Evolutionary conservation across 2,888 invertebrate genomes (phyloP).

Genomic region (Lasius platythorax): DNA sequence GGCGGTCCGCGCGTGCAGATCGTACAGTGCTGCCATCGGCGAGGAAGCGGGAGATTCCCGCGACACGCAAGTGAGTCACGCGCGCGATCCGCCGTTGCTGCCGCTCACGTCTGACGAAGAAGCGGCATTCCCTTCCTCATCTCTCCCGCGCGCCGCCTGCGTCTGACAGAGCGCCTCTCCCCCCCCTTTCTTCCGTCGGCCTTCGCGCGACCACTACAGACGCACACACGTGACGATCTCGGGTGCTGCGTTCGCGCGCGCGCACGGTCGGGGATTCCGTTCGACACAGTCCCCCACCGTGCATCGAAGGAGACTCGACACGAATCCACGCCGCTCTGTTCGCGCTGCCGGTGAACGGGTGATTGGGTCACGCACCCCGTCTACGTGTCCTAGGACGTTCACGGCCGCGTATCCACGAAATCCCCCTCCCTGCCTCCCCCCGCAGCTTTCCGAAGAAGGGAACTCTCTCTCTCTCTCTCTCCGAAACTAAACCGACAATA

Average conservation of each 20-base stretch:
- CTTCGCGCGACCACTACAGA: slow-evolving; percentile 45
- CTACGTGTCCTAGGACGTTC: slow-evolving; percentile 83
- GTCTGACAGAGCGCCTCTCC: slow-evolving; percentile 74
- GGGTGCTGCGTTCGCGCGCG: slow-evolving; percentile 6
- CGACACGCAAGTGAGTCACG: slow-evolving; percentile 81
- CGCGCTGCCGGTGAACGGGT: slow-evolving; percentile 79
- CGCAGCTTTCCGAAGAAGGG: neutral
- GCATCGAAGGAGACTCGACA: slow-evolving; percentile 46
- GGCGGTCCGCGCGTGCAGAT: slow-evolving; percentile 3
- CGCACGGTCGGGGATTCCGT: slow-evolving; percentile 39
- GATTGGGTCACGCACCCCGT: slow-evolving; percentile 84
- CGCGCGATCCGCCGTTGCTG: slow-evolving; percentile 64
- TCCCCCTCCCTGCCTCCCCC: slow-evolving; percentile 75
- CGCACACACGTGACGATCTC: slow-evolving; percentile 25
- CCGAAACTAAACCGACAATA: slow-evolving; percentile 9
- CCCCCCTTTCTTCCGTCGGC: slow-evolving; percentile 44
- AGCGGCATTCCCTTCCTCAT: slow-evolving; percentile 38
- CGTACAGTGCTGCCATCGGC: slow-evolving; percentile 79
- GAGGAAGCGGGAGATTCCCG: slow-evolving; percentile 81
- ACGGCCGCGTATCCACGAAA: slow-evolving; percentile 81
- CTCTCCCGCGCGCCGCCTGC: slow-evolving; percentile 47
- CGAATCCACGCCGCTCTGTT: slow-evolving; percentile 64
- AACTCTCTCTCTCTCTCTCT: neutral
- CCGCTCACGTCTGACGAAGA: slow-evolving; percentile 63
- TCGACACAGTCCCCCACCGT: slow-evolving; percentile 55